Percentiles rank a stretch among this genome's conserved stretches.
phyloP scores from a whole-genome alignment of 1,140 invertebrate species.

The Caligus rogercresseyi region DNA sequence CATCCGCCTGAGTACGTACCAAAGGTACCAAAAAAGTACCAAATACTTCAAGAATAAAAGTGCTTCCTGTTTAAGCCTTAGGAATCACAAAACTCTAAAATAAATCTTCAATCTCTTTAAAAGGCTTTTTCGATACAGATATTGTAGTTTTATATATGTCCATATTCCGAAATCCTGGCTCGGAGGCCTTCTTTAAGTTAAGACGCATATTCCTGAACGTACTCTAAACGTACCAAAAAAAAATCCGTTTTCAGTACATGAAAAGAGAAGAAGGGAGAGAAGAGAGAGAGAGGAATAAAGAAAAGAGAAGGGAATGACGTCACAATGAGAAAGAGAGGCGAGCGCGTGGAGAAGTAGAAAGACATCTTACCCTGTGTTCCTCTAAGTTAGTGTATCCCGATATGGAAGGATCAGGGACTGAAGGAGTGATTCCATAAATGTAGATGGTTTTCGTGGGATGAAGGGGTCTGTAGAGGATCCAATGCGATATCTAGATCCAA shows the following conservation, averaged over 20 bases:
- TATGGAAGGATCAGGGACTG: too few species aligned
- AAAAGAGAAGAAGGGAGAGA: neutral
- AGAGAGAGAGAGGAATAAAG: neutral
- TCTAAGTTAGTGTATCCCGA: too few species aligned
- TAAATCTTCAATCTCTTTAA: neutral
- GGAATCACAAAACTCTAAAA: neutral
- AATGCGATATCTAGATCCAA: neutral
- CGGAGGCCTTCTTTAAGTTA: neutral
- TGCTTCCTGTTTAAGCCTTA: neutral
- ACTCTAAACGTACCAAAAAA: neutral
- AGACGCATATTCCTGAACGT: neutral
- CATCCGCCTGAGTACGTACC: neutral
- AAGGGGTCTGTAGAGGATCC: neutral
- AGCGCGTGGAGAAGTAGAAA: neutral
- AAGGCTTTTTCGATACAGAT: neutral
- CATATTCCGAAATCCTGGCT: neutral
- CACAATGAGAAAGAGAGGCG: neutral
- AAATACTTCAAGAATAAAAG: neutral
- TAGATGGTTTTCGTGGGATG: too few species aligned
- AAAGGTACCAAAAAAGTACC: neutral
- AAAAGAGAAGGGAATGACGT: neutral
- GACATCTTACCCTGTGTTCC: too few species aligned
- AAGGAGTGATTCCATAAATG: too few species aligned
- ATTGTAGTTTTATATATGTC: neutral
- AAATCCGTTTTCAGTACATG: neutral